Base-by-base conservation (phyloP, 2,888 invertebrate genomes). In the Brachycybe producta region DNA sequence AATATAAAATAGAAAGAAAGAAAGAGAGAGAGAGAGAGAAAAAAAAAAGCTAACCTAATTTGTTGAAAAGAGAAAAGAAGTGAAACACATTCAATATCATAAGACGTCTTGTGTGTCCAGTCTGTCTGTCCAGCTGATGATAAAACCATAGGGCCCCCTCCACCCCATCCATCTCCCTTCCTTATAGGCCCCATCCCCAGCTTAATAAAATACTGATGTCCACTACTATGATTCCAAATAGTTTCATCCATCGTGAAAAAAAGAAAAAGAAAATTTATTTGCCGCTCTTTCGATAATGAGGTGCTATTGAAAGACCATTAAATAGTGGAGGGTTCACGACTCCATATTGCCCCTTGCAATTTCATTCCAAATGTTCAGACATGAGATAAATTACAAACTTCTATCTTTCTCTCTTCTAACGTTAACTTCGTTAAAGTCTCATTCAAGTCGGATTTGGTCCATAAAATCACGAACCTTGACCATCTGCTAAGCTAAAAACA, bases 231-330 rank as follows among this genome's bases (percentile, higher is more conserved):
- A n/a, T n/a, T n/a, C n/a, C 28, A 19, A 30, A 30, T 28, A 43
- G 27, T 27, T 43, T 28, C 43, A 43, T 40, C 40, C 26, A 7
- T 40, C 24, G 23, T n/a, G 26, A 40, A 23, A 23, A 26, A 40
- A 15, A 26, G 40, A 40, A 40, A 40, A 26, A 40, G 24, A 21
- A 13, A 34, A 47, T 47, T 47, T 47, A 35, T 47, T 47, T 47
- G 19, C 38, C 19, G 38, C 47, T 47, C 38, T 47, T 47, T 47
- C 36, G 35, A 32, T 47, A 47, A 47, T 47, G 47, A 47, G 38
- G 36, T 47, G 23, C 47, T 47, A 47, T 47, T 47, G 47, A 47
- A 47, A 47, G 47, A 23, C 47, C 36, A 47, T 47, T 47, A 47
- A 47, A 36, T 47, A 43, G 26, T 32, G 19, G 24, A 24, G 36